Conservation (phyloP, 2,797 vertebrate genomes). For the Sebastes variabilis region DNA sequence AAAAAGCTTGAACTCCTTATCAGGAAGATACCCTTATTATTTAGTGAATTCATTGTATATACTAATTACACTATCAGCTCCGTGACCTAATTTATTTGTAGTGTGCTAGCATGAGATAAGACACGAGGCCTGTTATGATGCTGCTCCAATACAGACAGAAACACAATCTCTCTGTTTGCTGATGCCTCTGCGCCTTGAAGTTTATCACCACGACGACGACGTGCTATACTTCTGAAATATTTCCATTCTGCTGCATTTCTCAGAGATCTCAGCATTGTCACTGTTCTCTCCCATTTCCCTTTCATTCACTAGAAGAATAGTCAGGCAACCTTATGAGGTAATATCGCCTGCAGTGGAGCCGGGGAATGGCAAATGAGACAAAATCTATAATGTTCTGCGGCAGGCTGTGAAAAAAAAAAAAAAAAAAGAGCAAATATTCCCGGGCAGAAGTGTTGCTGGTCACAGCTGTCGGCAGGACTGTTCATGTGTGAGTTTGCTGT, state of each 20-base stretch:
- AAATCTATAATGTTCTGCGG: slow-evolving; percentile 62
- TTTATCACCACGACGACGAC: neutral
- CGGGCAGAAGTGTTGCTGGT: slow-evolving; percentile 36
- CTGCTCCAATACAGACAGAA: neutral
- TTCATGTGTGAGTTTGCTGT: slow-evolving; percentile 43
- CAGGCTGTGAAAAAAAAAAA: slow-evolving; percentile 18
- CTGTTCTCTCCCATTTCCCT: slow-evolving; percentile 45
- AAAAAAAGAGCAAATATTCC: slow-evolving; percentile 34
- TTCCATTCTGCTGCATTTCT: slow-evolving; percentile 40
- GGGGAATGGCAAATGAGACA: slow-evolving; percentile 59
- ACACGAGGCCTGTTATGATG: slow-evolving; percentile 6
- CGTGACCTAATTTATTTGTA: slow-evolving; percentile 17
- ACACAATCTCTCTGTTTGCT: slow-evolving; percentile 16
- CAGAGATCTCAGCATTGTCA: slow-evolving; percentile 36
- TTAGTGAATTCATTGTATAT: neutral
- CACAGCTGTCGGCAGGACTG: slow-evolving; percentile 39
- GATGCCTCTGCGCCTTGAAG: slow-evolving; percentile 16
- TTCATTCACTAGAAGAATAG: slow-evolving; percentile 54
- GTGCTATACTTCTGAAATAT: slow-evolving; percentile 16
- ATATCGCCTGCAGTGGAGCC: slow-evolving; percentile 46
- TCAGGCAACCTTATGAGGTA: slow-evolving; percentile 48
- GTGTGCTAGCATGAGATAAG: neutral
- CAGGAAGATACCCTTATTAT: neutral
- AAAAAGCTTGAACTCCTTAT: neutral
- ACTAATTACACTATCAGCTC: slow-evolving; percentile 15